Conservation (phyloP, 2,888 invertebrate genomes). For the Tromatobia lineatoria region DNA sequence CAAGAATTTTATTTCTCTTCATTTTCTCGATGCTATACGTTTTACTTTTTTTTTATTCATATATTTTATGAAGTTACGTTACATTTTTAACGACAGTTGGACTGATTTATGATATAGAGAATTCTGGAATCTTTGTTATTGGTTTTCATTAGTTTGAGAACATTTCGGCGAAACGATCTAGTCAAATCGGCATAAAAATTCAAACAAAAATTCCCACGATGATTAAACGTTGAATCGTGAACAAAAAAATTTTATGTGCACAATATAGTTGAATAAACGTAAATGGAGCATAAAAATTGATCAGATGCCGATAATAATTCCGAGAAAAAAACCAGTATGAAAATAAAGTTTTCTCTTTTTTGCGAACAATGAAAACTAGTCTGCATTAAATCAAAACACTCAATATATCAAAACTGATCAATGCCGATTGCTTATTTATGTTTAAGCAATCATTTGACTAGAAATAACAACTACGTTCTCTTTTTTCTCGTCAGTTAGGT, state of each 20-base stretch:
- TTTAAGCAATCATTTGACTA: constrained; percentile 1
- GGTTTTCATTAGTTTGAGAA: background rate
- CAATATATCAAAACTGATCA: background rate
- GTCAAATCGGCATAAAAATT: constrained; percentile 7
- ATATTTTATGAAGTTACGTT: constrained; percentile 12
- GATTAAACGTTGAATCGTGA: background rate
- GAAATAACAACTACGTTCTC: background rate
- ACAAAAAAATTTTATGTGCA: background rate
- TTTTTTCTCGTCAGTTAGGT: background rate
- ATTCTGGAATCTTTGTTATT: background rate
- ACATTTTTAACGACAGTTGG: background rate
- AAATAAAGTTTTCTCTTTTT: background rate
- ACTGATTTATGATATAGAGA: constrained; percentile 5
- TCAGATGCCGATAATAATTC: background rate
- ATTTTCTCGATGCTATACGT: background rate
- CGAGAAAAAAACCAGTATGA: background rate
- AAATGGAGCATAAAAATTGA: background rate
- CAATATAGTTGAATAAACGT: background rate
- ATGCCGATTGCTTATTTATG: background rate
- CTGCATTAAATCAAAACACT: background rate
- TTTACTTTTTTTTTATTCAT: background rate
- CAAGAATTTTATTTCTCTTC: background rate
- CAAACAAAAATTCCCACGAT: too few species aligned
- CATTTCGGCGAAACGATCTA: background rate
- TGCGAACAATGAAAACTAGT: background rate